Evolutionary conservation across 2,113 vertebrate species (phyloP).

Genomic region (Tragelaphus buxtoni): DNA sequence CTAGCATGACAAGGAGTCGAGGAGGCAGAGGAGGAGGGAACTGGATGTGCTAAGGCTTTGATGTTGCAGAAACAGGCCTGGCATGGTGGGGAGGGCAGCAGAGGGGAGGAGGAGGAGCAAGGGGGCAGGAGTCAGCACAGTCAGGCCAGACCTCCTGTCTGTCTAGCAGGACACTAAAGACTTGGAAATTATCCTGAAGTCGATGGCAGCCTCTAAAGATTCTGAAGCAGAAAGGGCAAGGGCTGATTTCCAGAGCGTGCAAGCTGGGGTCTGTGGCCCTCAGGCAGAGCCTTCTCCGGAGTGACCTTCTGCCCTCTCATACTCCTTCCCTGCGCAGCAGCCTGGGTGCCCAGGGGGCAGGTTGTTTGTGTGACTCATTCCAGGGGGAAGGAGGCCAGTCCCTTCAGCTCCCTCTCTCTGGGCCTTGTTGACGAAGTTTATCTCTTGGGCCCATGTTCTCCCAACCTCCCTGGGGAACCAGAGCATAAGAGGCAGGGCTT

Average conservation of each 20-base stretch:
- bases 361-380: slow-evolving; percentile 50
- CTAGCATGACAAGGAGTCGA: background rate
- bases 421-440: slow-evolving; percentile 47
- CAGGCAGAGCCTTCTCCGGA: background rate
- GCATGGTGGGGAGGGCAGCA: background rate
- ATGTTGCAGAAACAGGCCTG: background rate
- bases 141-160: background rate
- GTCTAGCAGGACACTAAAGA: background rate
- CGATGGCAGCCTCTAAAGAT: background rate
- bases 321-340: background rate
- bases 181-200: background rate
- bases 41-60: background rate
- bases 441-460: slow-evolving; percentile 20
- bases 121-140: background rate
- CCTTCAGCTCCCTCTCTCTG: slow-evolving; percentile 30
- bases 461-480: background rate
- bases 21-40: background rate
- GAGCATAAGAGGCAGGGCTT: background rate
- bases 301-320: slow-evolving; percentile 45
- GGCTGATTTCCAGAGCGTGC: background rate
- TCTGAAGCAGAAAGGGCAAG: background rate
- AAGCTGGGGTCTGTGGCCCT: background rate
- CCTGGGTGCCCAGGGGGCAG: background rate
- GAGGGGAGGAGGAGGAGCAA: background rate
- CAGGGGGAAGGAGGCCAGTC: background rate